Percentiles rank a stretch among this genome's conserved stretches.
Conservation (phyloP, 1,140 invertebrate genomes). For the Diachasmimorpha longicaudata region DNA sequence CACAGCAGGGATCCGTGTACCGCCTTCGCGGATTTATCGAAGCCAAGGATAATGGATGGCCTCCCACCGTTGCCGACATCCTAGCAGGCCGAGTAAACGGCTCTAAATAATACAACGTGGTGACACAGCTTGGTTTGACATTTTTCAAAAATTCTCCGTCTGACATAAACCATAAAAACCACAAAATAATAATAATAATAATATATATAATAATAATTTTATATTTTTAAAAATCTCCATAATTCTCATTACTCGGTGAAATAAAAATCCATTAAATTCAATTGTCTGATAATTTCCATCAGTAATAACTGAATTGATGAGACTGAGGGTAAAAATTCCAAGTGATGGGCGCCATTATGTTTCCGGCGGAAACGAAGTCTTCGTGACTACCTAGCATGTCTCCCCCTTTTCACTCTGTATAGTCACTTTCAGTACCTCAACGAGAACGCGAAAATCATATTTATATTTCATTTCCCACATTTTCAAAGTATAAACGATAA, state of each 20-base stretch:
- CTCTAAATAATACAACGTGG: constrained; percentile 51
- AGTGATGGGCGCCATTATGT: constrained; percentile 27
- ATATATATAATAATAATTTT: no score
- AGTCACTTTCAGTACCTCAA: constrained; percentile 17
- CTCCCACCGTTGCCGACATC: constrained; percentile 19
- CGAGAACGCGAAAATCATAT: constrained; percentile 42
- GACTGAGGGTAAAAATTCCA: constrained; percentile 2
- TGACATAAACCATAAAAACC: neutral
- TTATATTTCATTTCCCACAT: constrained; percentile 46
- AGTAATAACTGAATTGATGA: neutral
- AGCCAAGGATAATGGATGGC: constrained; percentile 55
- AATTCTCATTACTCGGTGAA: neutral
- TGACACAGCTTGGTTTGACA: constrained; percentile 8
- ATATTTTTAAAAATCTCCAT: neutral
- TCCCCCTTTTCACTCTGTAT: constrained; percentile 25
- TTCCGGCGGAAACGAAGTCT: constrained; percentile 58
- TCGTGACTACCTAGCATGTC: constrained; percentile 35
- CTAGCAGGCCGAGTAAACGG: constrained; percentile 33
- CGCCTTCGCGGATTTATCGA: constrained; percentile 54
- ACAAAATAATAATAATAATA: neutral
- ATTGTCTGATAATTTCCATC: neutral
- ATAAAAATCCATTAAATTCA: neutral
- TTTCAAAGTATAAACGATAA: constrained; percentile 36
- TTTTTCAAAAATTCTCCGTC: neutral
- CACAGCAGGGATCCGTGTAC: constrained; percentile 44